phyloP scores from a whole-genome alignment of 1,140 invertebrate species.

The Atta cephalotes region DNA sequence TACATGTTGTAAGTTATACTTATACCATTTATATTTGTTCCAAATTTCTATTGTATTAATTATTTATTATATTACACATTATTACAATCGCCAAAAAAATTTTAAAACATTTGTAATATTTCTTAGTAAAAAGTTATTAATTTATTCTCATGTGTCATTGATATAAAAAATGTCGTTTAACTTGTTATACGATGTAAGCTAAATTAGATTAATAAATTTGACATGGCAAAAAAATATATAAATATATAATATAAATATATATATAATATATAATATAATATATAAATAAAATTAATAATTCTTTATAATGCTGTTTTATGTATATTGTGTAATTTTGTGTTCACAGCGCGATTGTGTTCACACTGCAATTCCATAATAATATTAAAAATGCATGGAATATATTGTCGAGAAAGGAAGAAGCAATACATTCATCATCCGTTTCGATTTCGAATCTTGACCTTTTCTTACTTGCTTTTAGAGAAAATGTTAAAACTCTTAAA shows the following conservation, averaged over 20 bases:
- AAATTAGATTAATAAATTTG: not conserved
- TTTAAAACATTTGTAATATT: not conserved
- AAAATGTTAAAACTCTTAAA: not conserved
- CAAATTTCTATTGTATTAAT: not conserved
- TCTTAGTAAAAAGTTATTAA: not conserved
- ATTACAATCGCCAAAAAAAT: no score
- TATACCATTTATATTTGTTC: not conserved
- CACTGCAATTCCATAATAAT: not conserved
- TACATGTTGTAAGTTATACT: not conserved
- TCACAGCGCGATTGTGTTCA: not conserved
- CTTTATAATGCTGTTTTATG: not conserved
- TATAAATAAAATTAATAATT: not conserved
- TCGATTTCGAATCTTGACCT: constrained; percentile 19
- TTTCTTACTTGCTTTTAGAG: not conserved
- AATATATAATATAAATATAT: no score
- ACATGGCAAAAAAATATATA: no score
- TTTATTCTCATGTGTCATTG: not conserved
- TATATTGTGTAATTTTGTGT: not conserved
- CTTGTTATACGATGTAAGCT: not conserved
- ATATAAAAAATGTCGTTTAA: not conserved
- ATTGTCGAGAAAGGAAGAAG: constrained; percentile 15
- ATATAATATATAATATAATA: no score
- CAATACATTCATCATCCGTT: constrained; percentile 14
- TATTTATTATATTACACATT: not conserved
- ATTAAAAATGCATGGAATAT: not conserved